Conservation (phyloP, 2,888 invertebrate genomes). For the Thera obeliscata region DNA sequence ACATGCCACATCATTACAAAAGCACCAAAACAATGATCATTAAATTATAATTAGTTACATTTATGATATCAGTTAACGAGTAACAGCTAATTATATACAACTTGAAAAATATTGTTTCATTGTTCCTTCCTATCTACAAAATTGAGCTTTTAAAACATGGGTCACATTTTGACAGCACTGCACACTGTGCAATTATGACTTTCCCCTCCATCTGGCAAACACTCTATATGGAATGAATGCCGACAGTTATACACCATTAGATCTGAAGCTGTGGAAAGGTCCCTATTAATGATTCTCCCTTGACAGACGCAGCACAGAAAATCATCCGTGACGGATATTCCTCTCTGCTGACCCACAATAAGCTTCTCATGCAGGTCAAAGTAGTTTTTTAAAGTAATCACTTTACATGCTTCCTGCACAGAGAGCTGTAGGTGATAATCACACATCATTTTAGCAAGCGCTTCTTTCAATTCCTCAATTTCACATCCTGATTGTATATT, state of each 20-base stretch:
- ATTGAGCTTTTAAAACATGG: constrained; percentile 56
- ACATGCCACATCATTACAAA: constrained; percentile 68
- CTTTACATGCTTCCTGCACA: constrained; percentile 94
- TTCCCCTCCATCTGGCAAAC: constrained; percentile 81
- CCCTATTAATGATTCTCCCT: constrained; percentile 89
- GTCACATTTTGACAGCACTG: constrained; percentile 77
- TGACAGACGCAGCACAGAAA: constrained; percentile 92
- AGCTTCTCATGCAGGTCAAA: constrained; percentile 93
- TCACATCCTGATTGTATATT: constrained; percentile 93
- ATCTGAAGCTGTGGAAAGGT: constrained; percentile 88
- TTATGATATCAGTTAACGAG: constrained; percentile 48
- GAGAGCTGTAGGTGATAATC: constrained; percentile 97
- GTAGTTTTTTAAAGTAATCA: constrained; percentile 95
- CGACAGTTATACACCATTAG: constrained; percentile 94
- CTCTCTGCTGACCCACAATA: constrained; percentile 90
- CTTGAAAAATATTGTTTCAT: constrained; percentile 50
- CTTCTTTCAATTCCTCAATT: constrained; percentile 95
- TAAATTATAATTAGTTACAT: constrained; percentile 35
- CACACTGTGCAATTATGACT: constrained; percentile 70
- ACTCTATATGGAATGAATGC: constrained; percentile 94
- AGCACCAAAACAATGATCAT: constrained; percentile 61
- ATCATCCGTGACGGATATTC: constrained; percentile 90
- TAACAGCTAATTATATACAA: constrained; percentile 44
- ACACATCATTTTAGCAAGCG: constrained; percentile 96
- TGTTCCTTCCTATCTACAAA: constrained; percentile 50